A percentile compares a stretch with the other conserved stretches of the same genome.
These are phyloP conservation scores for Acanthosepion pharaonis DNA, from an alignment of 2,888 invertebrate species.

Conservation along the genomic window DNA sequence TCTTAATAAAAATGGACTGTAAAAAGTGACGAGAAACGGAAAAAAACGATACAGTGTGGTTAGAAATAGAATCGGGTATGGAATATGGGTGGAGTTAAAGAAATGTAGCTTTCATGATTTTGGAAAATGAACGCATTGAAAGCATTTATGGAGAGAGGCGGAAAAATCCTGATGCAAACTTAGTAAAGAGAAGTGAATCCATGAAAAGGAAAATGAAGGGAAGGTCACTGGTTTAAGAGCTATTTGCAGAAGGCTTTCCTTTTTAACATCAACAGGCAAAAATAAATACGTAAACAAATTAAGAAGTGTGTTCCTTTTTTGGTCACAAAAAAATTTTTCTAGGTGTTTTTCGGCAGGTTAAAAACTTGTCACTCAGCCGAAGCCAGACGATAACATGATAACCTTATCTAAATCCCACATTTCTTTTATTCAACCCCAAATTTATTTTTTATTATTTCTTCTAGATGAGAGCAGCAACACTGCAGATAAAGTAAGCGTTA, in stretches of 20 bases:
- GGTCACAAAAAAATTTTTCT: neutral
- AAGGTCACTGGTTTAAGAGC: neutral
- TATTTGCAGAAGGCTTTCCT: neutral
- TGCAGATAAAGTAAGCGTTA: neutral
- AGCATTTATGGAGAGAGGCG: neutral
- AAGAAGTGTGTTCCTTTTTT: neutral
- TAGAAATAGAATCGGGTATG: neutral
- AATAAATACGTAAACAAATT: neutral
- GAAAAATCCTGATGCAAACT: neutral
- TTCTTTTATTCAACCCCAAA: neutral
- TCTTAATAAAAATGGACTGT: neutral
- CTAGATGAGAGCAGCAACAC: neutral
- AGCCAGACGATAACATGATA: constrained; percentile 23
- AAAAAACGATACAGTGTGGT: neutral
- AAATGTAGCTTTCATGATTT: neutral
- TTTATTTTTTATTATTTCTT: neutral
- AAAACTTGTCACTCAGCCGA: constrained; percentile 12
- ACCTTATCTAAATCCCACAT: neutral
- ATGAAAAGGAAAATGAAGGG: neutral
- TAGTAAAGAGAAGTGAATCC: neutral
- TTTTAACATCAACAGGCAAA: neutral
- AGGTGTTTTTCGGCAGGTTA: neutral
- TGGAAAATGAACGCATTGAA: neutral
- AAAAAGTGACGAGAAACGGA: neutral
- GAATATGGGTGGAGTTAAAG: neutral